Base-by-base conservation (phyloP, 2,113 vertebrate species). In the Sceloporus undulatus region DNA sequence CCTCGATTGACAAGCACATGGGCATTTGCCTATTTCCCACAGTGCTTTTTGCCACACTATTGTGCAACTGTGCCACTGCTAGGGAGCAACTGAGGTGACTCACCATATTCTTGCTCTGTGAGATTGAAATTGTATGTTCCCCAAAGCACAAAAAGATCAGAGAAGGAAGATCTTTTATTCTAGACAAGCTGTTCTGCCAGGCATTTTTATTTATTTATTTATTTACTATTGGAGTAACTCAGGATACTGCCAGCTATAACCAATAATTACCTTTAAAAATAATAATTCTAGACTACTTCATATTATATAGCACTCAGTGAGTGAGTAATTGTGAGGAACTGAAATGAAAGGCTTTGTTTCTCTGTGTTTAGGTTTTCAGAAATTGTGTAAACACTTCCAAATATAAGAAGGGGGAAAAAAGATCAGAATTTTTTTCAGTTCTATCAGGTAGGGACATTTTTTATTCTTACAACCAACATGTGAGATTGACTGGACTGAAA, bases 41-140 rank as follows among this genome's bases (percentile, higher is more conserved):
- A 9, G 59, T 70, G 34, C 80, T 89, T 82, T 82, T 21, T 70
- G 52, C 29, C 38, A 10, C 42, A 38, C 70, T 62, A 65, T 85
- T n/a, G 62, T 62, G 77, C 34, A 38, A 70, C 65, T 90, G 82
- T 75, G 29, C 5, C 25, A 29, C 38, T n/a, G 42, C 8, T n/a
- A 85, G 70, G 52, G 40, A 14, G 34, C 62, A 42, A 25, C 66
- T 85, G 65, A 48, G 6, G 87, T 89, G 87, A 89, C 34, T 82
- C 87, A 38, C 59, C 29, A 76, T 54, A 82, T 75, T 79, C 56
- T 65, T 75, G 34, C 40, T 87, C 5, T 52, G n/a, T 84, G 62
- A 4, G 19, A 52, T 21, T n/a, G 52, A 80, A 90, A 83, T 77
- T 59, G 52, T 71, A 38, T 56, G 38, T 84, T 83, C 76, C 79